Conservation (phyloP, 2,113 vertebrate genomes). For the Neodon shergylaensis region DNA sequence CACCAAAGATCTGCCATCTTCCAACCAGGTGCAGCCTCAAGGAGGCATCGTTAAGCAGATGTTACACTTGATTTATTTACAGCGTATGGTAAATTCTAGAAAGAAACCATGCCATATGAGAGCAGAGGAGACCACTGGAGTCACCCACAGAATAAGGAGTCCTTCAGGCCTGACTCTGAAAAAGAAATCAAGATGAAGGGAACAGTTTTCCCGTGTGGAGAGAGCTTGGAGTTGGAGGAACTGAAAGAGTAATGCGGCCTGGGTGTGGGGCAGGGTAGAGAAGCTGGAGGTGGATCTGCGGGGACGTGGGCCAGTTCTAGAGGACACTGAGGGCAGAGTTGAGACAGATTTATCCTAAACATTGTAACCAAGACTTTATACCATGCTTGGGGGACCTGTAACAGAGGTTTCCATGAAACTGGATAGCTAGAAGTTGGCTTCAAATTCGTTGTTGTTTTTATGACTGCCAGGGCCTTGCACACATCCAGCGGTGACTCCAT, state of each 20-base stretch:
- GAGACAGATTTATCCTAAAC: background rate
- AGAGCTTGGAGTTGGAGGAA: background rate
- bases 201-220: background rate
- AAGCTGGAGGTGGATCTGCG: no score
- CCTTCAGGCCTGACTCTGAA: background rate
- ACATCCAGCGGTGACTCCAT: fast-evolving
- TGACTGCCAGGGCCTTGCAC: no score
- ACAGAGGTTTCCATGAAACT: background rate
- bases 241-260: background rate
- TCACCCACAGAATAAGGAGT: background rate
- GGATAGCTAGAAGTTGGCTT: background rate
- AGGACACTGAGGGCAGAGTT: background rate
- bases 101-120: background rate
- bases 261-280: fast-evolving
- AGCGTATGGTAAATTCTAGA: background rate
- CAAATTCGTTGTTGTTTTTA: background rate
- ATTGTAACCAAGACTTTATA: background rate
- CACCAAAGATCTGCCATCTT: background rate
- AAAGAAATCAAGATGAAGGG: background rate
- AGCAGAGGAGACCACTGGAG: background rate
- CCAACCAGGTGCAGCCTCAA: background rate
- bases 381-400: background rate
- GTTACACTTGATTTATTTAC: background rate
- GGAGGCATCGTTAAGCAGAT: background rate
- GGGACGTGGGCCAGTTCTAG: background rate